These are phyloP conservation scores for Ormyrus pomaceus DNA, from an alignment of 2,888 invertebrate species.

Conservation along the genomic window DNA sequence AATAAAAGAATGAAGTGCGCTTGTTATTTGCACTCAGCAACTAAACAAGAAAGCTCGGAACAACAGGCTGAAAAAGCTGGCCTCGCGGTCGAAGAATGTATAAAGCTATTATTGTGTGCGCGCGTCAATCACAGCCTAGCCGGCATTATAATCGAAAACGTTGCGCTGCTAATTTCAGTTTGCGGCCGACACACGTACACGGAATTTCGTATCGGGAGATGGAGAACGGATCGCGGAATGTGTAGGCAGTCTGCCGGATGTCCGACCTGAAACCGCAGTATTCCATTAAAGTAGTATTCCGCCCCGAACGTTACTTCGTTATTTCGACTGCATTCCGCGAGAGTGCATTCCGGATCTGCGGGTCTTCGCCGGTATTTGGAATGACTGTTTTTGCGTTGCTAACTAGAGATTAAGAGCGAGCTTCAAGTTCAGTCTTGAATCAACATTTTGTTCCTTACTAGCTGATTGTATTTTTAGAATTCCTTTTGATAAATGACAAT, in stretches of 20 bases:
- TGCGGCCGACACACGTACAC: constrained; percentile 23
- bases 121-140: neutral
- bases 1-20: too few species aligned
- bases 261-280: constrained; percentile 62
- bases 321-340: neutral
- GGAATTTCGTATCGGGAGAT: constrained; percentile 49
- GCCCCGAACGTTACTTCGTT: neutral
- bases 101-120: too few species aligned
- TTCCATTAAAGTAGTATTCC: constrained; percentile 59
- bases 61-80: too few species aligned
- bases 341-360: neutral
- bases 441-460: too few species aligned
- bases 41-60: too few species aligned
- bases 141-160: constrained; percentile 28
- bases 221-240: too few species aligned
- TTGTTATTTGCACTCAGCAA: too few species aligned
- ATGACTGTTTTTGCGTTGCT: neutral
- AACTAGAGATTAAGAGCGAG: neutral
- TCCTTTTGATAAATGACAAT: too few species aligned
- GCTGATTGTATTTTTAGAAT: too few species aligned
- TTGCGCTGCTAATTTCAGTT: constrained; percentile 37
- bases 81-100: too few species aligned
- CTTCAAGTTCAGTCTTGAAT: too few species aligned
- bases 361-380: neutral
- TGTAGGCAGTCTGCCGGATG: constrained; percentile 36